These are phyloP conservation scores for Toxonevra muliebris DNA, from an alignment of 2,888 invertebrate species.

Conservation along the genomic window DNA sequence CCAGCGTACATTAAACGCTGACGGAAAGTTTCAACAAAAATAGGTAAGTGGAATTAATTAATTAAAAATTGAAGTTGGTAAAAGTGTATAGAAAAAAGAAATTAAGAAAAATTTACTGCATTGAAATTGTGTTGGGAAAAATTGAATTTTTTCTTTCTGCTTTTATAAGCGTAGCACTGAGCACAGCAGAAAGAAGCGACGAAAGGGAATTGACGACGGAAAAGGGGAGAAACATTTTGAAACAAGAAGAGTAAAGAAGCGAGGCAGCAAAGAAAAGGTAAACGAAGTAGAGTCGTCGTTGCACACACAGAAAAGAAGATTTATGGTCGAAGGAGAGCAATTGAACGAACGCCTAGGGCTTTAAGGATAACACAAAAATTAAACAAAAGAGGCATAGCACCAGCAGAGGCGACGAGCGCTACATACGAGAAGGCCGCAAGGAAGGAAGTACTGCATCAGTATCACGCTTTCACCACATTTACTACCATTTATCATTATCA, in stretches of 20 bases:
- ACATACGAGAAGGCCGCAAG: too few relatives aligned
- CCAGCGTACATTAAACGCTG: slow-evolving; percentile 9
- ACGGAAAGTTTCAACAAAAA: background rate
- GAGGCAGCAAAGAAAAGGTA: too few relatives aligned
- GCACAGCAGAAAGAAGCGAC: too few relatives aligned
- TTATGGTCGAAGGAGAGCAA: background rate
- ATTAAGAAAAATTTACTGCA: background rate
- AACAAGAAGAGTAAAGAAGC: too few relatives aligned
- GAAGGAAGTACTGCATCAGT: too few relatives aligned
- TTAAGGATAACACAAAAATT: background rate
- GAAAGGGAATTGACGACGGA: too few relatives aligned
- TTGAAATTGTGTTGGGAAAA: too few relatives aligned
- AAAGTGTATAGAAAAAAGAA: background rate
- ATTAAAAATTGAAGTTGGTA: background rate
- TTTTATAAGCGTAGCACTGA: background rate
- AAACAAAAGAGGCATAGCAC: too few relatives aligned
- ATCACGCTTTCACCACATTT: too few relatives aligned
- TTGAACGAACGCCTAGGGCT: background rate
- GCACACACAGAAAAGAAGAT: background rate
- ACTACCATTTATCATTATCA: too few relatives aligned
- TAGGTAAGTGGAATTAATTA: background rate
- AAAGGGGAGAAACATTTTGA: too few relatives aligned
- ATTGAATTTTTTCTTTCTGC: background rate
- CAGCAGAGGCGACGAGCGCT: background rate
- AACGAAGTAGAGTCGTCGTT: too few relatives aligned